phyloP scores from a whole-genome alignment of 2,797 vertebrate genomes.

The Neomorphus geoffroyi region DNA sequence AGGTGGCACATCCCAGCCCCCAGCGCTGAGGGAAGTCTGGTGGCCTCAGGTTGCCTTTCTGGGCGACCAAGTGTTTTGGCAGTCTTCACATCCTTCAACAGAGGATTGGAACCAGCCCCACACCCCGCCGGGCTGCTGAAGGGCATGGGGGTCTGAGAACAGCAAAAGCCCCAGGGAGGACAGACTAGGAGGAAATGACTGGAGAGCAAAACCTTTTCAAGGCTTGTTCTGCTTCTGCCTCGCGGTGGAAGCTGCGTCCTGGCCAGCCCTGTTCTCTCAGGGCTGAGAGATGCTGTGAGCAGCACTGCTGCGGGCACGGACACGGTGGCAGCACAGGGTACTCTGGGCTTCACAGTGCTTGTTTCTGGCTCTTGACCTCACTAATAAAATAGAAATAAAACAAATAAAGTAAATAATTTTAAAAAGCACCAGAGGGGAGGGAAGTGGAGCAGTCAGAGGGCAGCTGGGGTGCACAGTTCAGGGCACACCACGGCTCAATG shows the following conservation, averaged over 20 bases:
- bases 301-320: fast-evolving
- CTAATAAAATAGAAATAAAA: not conserved
- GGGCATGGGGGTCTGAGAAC: not conserved
- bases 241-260: fast-evolving
- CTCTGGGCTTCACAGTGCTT: not conserved
- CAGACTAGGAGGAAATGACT: fast-evolving
- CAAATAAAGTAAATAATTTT: not conserved
- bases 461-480: fast-evolving
- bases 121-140: fast-evolving
- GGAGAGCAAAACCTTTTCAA: not conserved
- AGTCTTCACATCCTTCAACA: fast-evolving
- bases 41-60: fast-evolving
- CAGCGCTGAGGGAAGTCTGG: not conserved
- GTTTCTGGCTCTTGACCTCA: not conserved
- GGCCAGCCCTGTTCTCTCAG: fast-evolving
- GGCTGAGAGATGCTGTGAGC: not conserved
- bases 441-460: not conserved
- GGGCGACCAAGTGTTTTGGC: fast-evolving
- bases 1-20: not conserved
- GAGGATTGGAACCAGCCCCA: not conserved
- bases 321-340: not conserved
- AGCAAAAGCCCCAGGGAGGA: not conserved
- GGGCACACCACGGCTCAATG: fast-evolving
- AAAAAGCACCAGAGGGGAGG: not conserved
- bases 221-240: not conserved